Conservation (phyloP, 2,888 invertebrate species). For the Lochmaea crataegi region DNA sequence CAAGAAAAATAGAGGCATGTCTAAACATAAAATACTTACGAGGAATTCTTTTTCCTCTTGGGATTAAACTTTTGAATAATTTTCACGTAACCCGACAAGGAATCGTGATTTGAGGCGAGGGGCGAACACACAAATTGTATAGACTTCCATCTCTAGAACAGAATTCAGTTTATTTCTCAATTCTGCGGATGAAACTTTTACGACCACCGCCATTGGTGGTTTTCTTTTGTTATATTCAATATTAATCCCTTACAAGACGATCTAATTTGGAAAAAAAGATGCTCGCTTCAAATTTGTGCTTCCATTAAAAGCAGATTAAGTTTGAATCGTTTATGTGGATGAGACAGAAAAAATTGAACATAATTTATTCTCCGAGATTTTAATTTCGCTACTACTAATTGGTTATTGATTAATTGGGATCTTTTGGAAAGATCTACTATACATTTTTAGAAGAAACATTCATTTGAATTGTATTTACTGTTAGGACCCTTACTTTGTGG, state of each 20-base stretch:
- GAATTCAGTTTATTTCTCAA: conserved; percentile 27
- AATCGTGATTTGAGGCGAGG: conserved; percentile 28
- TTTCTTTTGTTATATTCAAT: conserved; percentile 15
- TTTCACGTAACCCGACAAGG: conserved; percentile 26
- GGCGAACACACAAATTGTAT: conserved; percentile 27
- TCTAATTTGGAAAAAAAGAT: background rate
- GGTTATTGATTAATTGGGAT: no score
- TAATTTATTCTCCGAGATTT: no score
- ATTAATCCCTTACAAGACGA: conserved; percentile 4
- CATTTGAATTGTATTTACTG: no score
- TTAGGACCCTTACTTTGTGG: no score
- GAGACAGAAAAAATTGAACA: no score
- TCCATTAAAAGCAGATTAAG: no score
- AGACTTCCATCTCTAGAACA: conserved; percentile 29
- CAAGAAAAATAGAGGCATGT: background rate
- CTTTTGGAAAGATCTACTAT: no score
- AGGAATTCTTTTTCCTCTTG: conserved; percentile 20
- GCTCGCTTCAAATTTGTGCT: no score
- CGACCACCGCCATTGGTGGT: conserved; percentile 24
- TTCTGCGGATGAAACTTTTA: conserved; percentile 25
- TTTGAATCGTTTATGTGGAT: no score
- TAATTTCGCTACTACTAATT: no score
- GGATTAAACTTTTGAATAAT: conserved; percentile 32
- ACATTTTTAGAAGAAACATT: no score
- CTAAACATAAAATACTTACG: conserved; percentile 20